These are phyloP conservation scores for Drosophila erecta DNA, from an alignment of 1,140 invertebrate species.

Conservation along the genomic window DNA sequence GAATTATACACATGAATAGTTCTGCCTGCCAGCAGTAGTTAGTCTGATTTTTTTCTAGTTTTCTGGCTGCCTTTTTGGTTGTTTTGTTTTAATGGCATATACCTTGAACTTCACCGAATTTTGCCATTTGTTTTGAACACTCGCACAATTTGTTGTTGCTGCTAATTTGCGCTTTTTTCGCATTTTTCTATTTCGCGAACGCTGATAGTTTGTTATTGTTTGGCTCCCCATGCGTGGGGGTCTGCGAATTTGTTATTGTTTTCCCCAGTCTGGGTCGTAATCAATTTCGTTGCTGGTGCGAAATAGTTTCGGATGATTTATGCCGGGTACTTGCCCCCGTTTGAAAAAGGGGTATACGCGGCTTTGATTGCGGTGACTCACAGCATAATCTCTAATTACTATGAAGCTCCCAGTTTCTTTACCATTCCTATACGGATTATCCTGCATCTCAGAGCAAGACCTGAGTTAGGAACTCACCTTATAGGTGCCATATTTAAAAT, in stretches of 20 bases:
- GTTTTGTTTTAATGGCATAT: slow-evolving; percentile 68
- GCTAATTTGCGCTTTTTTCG: slow-evolving; percentile 40
- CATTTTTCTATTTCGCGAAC: slow-evolving; percentile 66
- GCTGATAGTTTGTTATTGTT: slow-evolving; percentile 58
- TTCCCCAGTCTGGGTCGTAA: slow-evolving; percentile 27
- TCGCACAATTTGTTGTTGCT: slow-evolving; percentile 52
- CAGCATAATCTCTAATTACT: background rate
- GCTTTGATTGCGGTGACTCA: slow-evolving; percentile 36
- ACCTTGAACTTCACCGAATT: slow-evolving; percentile 84
- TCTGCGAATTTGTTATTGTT: slow-evolving; percentile 53
- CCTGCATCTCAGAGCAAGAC: too few species aligned
- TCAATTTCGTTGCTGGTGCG: slow-evolving; percentile 29
- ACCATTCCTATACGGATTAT: too few species aligned
- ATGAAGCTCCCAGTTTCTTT: too few species aligned
- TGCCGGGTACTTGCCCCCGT: slow-evolving; percentile 3
- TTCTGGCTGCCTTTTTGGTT: slow-evolving; percentile 17
- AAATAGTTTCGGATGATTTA: slow-evolving; percentile 53
- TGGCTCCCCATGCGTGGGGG: slow-evolving; percentile 28
- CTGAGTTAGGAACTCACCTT: background rate
- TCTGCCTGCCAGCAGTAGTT: slow-evolving; percentile 32
- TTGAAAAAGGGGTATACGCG: slow-evolving; percentile 28
- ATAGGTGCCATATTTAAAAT: slow-evolving; percentile 3
- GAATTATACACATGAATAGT: slow-evolving; percentile 12
- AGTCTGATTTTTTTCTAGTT: slow-evolving; percentile 34
- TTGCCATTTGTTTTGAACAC: slow-evolving; percentile 80